Percentiles rank a stretch among this genome's conserved stretches.
phyloP scores from a whole-genome alignment of 2,888 invertebrate species.

The Drosophila lacicola region DNA sequence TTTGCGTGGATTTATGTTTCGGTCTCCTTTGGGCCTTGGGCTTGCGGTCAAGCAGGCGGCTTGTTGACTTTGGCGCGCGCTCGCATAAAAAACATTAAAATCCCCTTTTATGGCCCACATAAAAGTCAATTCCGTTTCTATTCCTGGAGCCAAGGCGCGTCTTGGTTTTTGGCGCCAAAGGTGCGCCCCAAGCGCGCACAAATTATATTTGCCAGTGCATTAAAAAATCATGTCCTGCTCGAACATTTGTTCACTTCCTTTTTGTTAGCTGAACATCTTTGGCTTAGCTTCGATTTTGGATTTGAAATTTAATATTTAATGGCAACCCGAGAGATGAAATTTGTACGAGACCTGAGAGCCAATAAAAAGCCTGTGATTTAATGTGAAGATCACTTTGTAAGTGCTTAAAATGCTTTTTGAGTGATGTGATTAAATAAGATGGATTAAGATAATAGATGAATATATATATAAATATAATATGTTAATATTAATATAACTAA shows the following conservation, averaged over 20 bases:
- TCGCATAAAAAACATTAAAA: slow-evolving; percentile 73
- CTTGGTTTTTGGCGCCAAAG: slow-evolving; percentile 55
- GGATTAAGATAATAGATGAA: neutral
- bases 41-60: slow-evolving; percentile 36
- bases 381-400: neutral
- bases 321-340: slow-evolving; percentile 6
- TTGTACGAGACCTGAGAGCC: neutral
- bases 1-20: slow-evolving; percentile 61
- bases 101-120: slow-evolving; percentile 68
- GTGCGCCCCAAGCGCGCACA: slow-evolving; percentile 28
- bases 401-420: neutral
- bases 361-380: slow-evolving; percentile 1
- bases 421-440: neutral
- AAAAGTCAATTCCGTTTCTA: slow-evolving; percentile 70
- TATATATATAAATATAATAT: no score
- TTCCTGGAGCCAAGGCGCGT: slow-evolving; percentile 40
- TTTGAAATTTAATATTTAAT: slow-evolving; percentile 32
- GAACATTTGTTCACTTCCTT: slow-evolving; percentile 16
- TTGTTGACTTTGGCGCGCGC: slow-evolving; percentile 44
- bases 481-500: no score
- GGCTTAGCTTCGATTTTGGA: neutral
- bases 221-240: slow-evolving; percentile 56
- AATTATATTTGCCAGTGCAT: slow-evolving; percentile 46
- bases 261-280: neutral
- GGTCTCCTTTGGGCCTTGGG: slow-evolving; percentile 27